Evolutionary conservation across 2,888 invertebrate genomes (phyloP).

Genomic region (Thymelicus acteon): DNA sequence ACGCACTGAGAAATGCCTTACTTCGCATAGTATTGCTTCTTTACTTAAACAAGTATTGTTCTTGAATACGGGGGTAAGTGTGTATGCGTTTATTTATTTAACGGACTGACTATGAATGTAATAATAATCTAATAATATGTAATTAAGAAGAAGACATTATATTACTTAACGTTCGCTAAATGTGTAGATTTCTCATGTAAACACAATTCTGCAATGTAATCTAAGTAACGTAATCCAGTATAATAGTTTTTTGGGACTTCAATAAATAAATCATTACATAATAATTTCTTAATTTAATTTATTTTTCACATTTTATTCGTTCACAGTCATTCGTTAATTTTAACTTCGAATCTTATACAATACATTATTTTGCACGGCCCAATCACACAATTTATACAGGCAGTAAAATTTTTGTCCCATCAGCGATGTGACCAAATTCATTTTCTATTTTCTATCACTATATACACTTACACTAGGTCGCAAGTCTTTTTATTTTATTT

Average conservation of each 20-base stretch:
- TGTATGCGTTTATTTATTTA: too few species aligned
- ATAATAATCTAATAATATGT: too few species aligned
- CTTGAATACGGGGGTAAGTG: too few species aligned
- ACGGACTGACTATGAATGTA: too few species aligned
- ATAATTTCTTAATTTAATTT: constrained; percentile 65
- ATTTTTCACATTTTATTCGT: constrained; percentile 60
- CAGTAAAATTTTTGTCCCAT: constrained; percentile 53
- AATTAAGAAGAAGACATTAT: too few species aligned
- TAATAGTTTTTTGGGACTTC: neutral
- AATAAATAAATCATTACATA: neutral
- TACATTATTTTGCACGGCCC: constrained; percentile 24
- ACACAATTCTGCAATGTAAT: too few species aligned
- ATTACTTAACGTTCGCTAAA: too few species aligned
- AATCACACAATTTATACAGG: constrained; percentile 33
- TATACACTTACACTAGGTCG: constrained; percentile 61
- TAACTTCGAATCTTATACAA: constrained; percentile 23
- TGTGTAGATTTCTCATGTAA: too few species aligned
- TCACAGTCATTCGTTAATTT: constrained; percentile 54
- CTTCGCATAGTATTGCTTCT: too few species aligned
- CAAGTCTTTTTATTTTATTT: constrained; percentile 71
- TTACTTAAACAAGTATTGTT: too few species aligned
- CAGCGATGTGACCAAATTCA: constrained; percentile 47
- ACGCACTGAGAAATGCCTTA: too few species aligned
- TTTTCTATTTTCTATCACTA: constrained; percentile 46
- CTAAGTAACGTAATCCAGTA: too few species aligned